Evolutionary conservation across 2,888 invertebrate genomes (phyloP), one percentile per base, ranked within the genome.

Genomic region (Andrena minutula): DNA sequence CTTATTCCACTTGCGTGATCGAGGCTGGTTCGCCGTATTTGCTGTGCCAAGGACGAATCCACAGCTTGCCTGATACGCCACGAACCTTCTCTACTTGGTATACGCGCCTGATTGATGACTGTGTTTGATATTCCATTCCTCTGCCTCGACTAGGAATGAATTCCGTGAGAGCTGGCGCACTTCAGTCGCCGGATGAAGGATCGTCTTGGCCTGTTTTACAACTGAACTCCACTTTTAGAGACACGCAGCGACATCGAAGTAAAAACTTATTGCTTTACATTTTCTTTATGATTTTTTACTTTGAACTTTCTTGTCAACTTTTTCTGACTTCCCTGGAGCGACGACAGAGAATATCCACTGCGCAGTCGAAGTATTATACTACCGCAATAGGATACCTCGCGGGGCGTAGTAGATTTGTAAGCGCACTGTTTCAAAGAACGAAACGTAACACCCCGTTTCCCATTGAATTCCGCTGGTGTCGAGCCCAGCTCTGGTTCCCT

Each of bases 381-480:
- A 4, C 41, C 16, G 41, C 41, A 16, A 41, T 1, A 16, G 41
- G 41, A 41, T 41, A 5, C 41, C 41, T 5, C 16, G 5, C 41
- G 16, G 41, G 16, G 16, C 1, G 12, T 5, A 16, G 41, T 41
- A 41, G 4, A 16, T 41, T 47, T 12, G 49, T 28, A 26, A 20
- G 41, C 23, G 30, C 41, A 20, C 32, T 61, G 30, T 26, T n/a
- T 28, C 28, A 32, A 75, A 2, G 4, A 35, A 30, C 35, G 35
- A 71, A 73, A 76, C 56, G 64, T 23, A 30, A 64, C 30, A 64
- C 23, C 28, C 35, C 58, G 69, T 56, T 78, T 35, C 58, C 56
- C n/a, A 41, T 30, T 47, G 20, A 35, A 23, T 69, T 56, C 35
- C 30, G 28, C 10, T 23, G 23, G 8, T 35, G 49, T 65, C 35